These are phyloP conservation scores for Lanius collurio DNA, from an alignment of 2,113 vertebrate genomes.

Conservation along the genomic window DNA sequence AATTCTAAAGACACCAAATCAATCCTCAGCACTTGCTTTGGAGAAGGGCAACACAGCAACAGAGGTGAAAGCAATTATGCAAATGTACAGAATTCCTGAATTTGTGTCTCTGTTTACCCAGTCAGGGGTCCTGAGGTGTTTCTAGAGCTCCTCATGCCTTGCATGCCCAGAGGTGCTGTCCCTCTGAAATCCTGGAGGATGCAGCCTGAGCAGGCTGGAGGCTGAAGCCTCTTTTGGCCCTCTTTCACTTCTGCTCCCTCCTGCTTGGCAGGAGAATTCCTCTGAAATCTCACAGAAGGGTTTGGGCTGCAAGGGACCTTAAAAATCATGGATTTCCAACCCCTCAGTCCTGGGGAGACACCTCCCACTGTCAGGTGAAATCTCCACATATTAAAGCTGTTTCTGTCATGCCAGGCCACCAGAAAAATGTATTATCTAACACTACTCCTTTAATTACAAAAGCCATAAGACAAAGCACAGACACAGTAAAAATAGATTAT, in stretches of 20 bases:
- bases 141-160: not conserved
- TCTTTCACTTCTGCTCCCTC: not conserved
- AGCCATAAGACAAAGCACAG: slow-evolving; percentile 55
- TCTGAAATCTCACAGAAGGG: not conserved
- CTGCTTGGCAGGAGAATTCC: not conserved
- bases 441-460: slow-evolving; percentile 70
- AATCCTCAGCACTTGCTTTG: not conserved
- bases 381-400: not conserved
- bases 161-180: not conserved
- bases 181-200: not conserved
- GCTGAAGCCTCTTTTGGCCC: not conserved
- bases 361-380: not conserved
- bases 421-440: slow-evolving; percentile 35
- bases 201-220: not conserved
- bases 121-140: not conserved
- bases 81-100: not conserved
- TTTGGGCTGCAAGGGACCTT: not conserved
- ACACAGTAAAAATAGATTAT: slow-evolving; percentile 59
- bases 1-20: not conserved
- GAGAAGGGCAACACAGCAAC: not conserved
- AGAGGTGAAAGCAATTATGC: not conserved
- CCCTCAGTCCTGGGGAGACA: not conserved
- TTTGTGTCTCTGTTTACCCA: not conserved
- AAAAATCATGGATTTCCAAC: not conserved
- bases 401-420: slow-evolving; percentile 7